phyloP scores from a whole-genome alignment of 1,140 invertebrate genomes.

The Heliconius hermathena region DNA sequence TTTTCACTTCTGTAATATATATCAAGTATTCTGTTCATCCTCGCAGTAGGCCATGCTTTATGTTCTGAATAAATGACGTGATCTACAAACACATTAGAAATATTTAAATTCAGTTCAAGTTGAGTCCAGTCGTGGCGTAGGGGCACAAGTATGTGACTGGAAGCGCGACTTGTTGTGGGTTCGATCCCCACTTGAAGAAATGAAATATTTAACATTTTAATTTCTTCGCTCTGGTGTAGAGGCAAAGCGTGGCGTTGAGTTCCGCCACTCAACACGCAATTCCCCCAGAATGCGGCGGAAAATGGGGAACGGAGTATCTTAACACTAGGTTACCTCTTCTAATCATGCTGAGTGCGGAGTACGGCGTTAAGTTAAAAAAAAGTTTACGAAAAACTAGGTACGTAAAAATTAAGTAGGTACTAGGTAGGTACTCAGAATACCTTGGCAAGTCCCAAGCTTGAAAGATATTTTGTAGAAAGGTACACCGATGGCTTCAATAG shows the following conservation, averaged over 20 bases:
- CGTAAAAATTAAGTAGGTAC: background rate
- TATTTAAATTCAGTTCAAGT: background rate
- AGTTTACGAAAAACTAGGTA: too few species aligned
- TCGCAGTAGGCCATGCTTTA: constrained; percentile 52
- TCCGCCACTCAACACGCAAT: too few species aligned
- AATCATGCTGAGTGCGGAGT: too few species aligned
- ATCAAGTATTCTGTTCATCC: constrained; percentile 58
- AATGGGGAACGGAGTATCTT: too few species aligned
- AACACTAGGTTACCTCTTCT: too few species aligned
- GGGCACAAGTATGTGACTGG: too few species aligned
- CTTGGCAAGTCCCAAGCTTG: constrained; percentile 56
- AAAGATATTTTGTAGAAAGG: constrained; percentile 61
- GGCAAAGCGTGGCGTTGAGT: too few species aligned
- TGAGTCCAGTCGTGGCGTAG: too few species aligned
- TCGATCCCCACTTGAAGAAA: background rate
- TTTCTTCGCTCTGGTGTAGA: too few species aligned
- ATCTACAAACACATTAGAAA: constrained; percentile 35
- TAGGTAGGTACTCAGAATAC: constrained; percentile 39
- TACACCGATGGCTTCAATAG: constrained; percentile 46
- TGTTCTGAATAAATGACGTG: constrained; percentile 48
- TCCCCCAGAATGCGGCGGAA: too few species aligned
- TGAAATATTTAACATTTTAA: background rate
- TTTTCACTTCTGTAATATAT: constrained; percentile 58
- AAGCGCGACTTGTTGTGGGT: too few species aligned
- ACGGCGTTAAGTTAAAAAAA: too few species aligned